Conservation (phyloP, 2,888 invertebrate species). For the Diarsia mendica region DNA sequence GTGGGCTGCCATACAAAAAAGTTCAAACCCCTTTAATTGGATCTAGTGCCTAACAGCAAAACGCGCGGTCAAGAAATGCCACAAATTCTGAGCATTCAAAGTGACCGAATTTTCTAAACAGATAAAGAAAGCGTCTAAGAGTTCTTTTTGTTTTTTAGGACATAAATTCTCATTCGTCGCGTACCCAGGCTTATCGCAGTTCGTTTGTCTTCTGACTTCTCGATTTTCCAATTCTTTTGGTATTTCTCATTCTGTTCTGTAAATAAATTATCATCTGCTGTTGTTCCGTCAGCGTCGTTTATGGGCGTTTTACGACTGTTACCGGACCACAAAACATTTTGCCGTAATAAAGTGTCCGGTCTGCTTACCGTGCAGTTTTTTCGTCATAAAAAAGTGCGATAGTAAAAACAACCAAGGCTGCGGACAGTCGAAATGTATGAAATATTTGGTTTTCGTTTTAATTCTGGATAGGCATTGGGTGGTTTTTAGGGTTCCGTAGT, state of each 20-base stretch:
- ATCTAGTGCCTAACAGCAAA: not conserved
- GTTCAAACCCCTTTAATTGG: too few relatives aligned
- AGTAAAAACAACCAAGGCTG: conserved; percentile 27
- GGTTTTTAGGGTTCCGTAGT: not conserved
- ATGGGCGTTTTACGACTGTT: conserved; percentile 55
- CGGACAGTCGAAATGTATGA: conserved; percentile 24
- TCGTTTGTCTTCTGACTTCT: conserved; percentile 45
- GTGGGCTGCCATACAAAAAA: too few relatives aligned
- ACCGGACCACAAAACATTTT: conserved; percentile 54
- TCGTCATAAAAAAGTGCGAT: conserved; percentile 26
- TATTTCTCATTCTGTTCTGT: conserved; percentile 43
- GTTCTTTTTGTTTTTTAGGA: conserved; percentile 53
- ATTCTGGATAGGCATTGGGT: not conserved
- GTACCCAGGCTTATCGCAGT: conserved; percentile 51
- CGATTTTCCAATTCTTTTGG: conserved; percentile 12
- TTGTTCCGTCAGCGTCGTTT: conserved; percentile 54
- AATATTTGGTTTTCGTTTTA: conserved; percentile 24
- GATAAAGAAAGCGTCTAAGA: conserved; percentile 42
- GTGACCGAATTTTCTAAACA: conserved; percentile 24
- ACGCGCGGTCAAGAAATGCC: not conserved
- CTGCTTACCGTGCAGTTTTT: conserved; percentile 43
- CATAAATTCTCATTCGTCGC: conserved; percentile 60
- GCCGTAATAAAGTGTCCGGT: conserved; percentile 44
- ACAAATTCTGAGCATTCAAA: conserved; percentile 34
- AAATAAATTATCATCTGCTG: conserved; percentile 47